Percentiles rank a stretch among this genome's conserved stretches.
Conservation (phyloP, 2,113 vertebrate species). For the Heliornis fulica region DNA sequence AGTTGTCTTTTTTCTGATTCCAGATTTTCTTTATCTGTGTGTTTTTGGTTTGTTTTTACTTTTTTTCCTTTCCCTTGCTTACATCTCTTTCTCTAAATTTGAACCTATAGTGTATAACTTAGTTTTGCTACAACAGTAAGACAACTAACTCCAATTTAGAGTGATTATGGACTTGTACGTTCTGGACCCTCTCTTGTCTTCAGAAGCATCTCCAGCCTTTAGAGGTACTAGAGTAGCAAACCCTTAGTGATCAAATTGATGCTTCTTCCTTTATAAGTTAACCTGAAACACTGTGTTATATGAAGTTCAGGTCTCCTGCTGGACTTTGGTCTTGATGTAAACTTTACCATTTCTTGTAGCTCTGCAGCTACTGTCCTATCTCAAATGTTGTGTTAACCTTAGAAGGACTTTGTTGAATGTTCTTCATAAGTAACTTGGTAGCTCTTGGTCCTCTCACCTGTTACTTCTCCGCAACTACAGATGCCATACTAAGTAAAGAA, state of each 20-base stretch:
- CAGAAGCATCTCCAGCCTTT: neutral
- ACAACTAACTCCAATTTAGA: neutral
- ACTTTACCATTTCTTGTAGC: neutral
- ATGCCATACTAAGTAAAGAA: neutral
- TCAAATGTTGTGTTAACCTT: neutral
- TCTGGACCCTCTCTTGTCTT: neutral
- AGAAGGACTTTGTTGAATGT: neutral
- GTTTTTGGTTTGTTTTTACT: neutral
- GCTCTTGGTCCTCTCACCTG: neutral
- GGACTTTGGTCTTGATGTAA: neutral
- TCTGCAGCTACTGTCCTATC: neutral
- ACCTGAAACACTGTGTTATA: neutral
- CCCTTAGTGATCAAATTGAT: neutral
- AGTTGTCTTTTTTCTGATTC: neutral
- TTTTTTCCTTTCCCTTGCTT: neutral
- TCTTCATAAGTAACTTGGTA: neutral
- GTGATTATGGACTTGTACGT: neutral
- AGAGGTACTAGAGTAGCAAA: neutral
- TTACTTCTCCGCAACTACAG: neutral
- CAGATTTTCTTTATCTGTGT: neutral
- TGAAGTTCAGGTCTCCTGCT: neutral
- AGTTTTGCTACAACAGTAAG: neutral
- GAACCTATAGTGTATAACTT: neutral
- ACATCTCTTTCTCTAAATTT: neutral
- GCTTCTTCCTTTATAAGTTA: neutral